Evolutionary conservation across 2,797 vertebrate genomes (phyloP), one percentile per base, ranked within the genome.

Genomic region (Phylloscopus collybita): DNA sequence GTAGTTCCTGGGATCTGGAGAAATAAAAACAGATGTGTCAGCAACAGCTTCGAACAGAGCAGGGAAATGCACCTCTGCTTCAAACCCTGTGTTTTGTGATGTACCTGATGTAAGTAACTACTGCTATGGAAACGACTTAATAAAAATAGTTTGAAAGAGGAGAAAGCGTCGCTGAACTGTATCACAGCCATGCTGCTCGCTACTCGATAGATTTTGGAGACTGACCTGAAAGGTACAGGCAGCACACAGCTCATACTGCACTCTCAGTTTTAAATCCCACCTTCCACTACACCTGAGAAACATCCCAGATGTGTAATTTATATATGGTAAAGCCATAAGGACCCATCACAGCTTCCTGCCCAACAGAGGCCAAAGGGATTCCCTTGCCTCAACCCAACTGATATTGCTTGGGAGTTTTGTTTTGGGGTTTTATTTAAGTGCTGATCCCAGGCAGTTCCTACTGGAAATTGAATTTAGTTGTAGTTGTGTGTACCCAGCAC

Each of bases 1-100:
- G 98, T 98, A 38, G 97, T 98, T 86, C 98, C 98, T 84, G 97
- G 97, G 94, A 97, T 98, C 98, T 98, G 94, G 59, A 94, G 51
- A 96, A 88, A 91, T 59, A 66, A 87, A 86, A 79, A 51, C 61
- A 51, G 22, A 56, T 1, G 6, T 50, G 44, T 65, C 54, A 88
- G 64, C 25, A 73, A 42, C n/a, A 81, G 47, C 34, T 86, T 89
- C 66, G 61, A 82, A 70, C 0, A 6, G 29, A 84, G 59, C 40
- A 88, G 26, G 27, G 32, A 88, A 88, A 76, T 11, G 29, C n/a
- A 66, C 9, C 12, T 88, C 34, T 19, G 29, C 66, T 76, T 72
- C 64, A 72, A 90, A 57, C 27, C 66, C 71, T 29, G 12, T 9
- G 6, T 62, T 80, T 80, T 64, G 49, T 2, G 1, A 50, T 13